phyloP scores from a whole-genome alignment of 37 sponge, comb jelly and placozoan genomes.

The Beroe ovata region DNA sequence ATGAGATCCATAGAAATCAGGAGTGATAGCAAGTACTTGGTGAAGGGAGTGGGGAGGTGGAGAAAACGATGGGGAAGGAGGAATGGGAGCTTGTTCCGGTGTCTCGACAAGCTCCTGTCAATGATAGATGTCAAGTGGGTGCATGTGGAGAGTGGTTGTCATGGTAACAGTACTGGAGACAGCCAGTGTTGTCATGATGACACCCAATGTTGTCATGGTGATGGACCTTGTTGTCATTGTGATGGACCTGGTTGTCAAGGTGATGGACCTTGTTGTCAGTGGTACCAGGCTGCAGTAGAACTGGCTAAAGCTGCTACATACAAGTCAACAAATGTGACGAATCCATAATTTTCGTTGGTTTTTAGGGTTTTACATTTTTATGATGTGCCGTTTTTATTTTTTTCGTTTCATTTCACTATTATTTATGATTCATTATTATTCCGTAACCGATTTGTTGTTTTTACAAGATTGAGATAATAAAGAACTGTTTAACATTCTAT shows the following conservation, averaged over 20 bases:
- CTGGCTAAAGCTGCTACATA: background rate
- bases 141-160: background rate
- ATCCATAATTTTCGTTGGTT: no score
- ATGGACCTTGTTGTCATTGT: background rate
- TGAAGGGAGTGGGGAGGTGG: background rate
- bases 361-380: background rate
- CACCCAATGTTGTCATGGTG: background rate
- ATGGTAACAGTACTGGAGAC: background rate
- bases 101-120: background rate
- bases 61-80: background rate
- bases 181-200: background rate
- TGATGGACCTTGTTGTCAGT: background rate
- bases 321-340: no score
- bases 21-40: background rate
- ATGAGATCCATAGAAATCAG: background rate
- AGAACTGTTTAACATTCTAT: no score
- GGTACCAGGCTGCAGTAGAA: background rate
- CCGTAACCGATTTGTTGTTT: no score
- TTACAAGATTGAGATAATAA: no score
- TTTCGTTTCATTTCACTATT: slow-evolving; percentile 9
- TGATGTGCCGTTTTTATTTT: background rate
- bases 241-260: background rate
- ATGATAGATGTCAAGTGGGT: background rate
- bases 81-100: background rate
- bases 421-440: no score